phyloP scores from a whole-genome alignment of 2,888 invertebrate genomes.

The Sialis fuliginosa region DNA sequence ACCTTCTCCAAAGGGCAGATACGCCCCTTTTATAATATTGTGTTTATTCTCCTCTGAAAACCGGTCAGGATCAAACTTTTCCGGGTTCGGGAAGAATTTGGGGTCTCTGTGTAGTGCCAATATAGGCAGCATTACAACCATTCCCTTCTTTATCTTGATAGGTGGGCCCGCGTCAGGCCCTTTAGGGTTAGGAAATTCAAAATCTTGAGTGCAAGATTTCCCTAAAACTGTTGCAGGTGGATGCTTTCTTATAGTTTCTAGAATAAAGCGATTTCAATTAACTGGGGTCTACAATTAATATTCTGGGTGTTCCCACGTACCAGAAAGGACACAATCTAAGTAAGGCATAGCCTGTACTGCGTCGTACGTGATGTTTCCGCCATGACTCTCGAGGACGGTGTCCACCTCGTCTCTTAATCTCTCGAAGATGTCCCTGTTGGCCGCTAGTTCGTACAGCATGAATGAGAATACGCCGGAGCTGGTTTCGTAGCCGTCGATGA shows the following conservation, averaged over 20 bases:
- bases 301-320: constrained; percentile 14
- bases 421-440: constrained; percentile 24
- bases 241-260: constrained; percentile 17
- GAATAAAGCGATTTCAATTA: constrained; percentile 2
- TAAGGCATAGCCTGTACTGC: constrained; percentile 27
- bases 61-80: constrained; percentile 12
- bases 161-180: constrained; percentile 14
- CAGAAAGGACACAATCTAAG: constrained; percentile 27
- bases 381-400: constrained; percentile 18
- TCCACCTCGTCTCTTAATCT: constrained; percentile 25
- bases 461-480: constrained; percentile 29
- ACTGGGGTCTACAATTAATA: no score
- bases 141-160: constrained; percentile 12
- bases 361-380: constrained; percentile 27
- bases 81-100: constrained; percentile 11
- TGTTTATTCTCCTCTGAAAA: constrained; percentile 15
- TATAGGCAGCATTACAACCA: constrained; percentile 13
- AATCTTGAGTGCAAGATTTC: constrained; percentile 13
- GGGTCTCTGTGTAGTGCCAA: constrained; percentile 14
- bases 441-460: constrained; percentile 28
- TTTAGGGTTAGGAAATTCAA: constrained; percentile 9
- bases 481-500: constrained; percentile 34
- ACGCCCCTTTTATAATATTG: constrained; percentile 14
- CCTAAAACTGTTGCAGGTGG: constrained; percentile 13
- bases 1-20: constrained; percentile 17